Evolutionary conservation across 2,113 vertebrate genomes (phyloP).

Genomic region (Sphyrna mokarran): DNA sequence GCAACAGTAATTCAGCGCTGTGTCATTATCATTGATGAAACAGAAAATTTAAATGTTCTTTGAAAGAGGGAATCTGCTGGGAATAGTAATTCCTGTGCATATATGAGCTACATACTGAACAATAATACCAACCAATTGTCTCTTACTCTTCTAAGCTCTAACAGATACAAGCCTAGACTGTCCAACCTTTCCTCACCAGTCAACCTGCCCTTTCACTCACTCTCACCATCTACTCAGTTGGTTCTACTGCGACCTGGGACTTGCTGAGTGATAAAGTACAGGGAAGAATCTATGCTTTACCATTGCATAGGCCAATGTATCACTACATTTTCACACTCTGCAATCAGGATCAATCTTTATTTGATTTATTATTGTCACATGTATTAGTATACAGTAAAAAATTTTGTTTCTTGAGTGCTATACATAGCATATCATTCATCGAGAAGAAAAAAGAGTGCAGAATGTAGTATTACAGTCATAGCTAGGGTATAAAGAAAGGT

Average conservation of each 20-base stretch:
- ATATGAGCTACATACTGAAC: neutral
- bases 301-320: neutral
- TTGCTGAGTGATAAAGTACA: neutral
- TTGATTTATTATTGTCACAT: too few species aligned
- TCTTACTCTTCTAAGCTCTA: too few species aligned
- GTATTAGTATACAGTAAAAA: too few species aligned
- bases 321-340: neutral
- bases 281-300: neutral
- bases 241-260: neutral
- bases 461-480: too few species aligned
- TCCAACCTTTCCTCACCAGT: too few species aligned
- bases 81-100: neutral
- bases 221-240: neutral
- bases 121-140: neutral
- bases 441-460: too few species aligned
- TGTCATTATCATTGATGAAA: too few species aligned
- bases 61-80: neutral
- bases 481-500: too few species aligned
- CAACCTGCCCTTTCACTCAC: neutral
- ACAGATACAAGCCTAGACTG: too few species aligned
- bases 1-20: neutral
- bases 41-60: neutral
- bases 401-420: too few species aligned
- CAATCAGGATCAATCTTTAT: neutral
- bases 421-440: too few species aligned